A percentile compares a stretch with the other conserved stretches of the same genome.
Conservation (phyloP, 2,888 invertebrate species). For the Brenthis ino region DNA sequence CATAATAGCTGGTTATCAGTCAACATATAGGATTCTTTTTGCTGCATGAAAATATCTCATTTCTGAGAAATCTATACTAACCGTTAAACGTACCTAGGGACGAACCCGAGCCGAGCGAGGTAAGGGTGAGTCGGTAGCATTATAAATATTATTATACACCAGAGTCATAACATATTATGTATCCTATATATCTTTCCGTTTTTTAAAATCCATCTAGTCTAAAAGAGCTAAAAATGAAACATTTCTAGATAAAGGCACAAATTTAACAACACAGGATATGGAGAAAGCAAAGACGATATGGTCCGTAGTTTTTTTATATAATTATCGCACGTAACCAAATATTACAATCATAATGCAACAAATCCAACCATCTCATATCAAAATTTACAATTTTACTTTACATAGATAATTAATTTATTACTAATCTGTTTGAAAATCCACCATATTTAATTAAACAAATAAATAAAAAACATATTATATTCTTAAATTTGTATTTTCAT, state of each 20-base stretch:
- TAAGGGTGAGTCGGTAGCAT: no score
- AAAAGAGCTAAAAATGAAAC: not conserved
- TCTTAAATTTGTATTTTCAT: constrained; percentile 74
- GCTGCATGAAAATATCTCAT: no score
- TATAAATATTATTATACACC: no score
- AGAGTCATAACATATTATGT: not conserved
- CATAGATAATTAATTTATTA: not conserved
- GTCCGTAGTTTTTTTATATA: constrained; percentile 1
- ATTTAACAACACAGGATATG: not conserved
- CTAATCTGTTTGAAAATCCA: constrained; percentile 6
- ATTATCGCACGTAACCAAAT: constrained; percentile 10
- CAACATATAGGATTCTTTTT: no score
- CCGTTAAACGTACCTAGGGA: no score
- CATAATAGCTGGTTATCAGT: no score
- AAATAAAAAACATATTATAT: constrained; percentile 48
- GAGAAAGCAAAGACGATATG: constrained; percentile 40
- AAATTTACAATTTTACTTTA: constrained; percentile 17
- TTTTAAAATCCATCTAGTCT: no score
- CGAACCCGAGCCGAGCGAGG: no score
- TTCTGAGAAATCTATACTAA: no score
- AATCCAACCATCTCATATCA: constrained; percentile 18
- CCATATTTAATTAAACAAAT: not conserved
- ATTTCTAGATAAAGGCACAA: not conserved
- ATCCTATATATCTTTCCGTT: not conserved
- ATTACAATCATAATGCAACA: constrained; percentile 16